Conservation (phyloP, 2,113 vertebrate genomes). For the Cyanoramphus novaezelandiae region DNA sequence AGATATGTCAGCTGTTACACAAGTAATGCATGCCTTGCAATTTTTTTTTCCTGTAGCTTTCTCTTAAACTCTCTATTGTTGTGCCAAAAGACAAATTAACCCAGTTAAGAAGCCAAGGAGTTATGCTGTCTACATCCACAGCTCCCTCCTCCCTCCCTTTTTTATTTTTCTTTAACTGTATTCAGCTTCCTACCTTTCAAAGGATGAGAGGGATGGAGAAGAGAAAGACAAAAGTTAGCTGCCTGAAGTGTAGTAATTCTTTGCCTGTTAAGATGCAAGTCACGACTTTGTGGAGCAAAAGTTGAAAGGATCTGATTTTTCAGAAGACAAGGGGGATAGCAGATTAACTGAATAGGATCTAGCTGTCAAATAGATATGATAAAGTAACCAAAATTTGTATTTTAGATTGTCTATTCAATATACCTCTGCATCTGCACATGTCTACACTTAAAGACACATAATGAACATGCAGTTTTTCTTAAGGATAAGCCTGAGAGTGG, state of each 20-base stretch:
- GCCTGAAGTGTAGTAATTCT: background rate
- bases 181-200: background rate
- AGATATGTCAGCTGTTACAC: background rate
- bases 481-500: background rate
- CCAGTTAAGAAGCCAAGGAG: background rate
- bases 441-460: background rate
- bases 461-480: background rate
- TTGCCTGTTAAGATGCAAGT: background rate
- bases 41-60: background rate
- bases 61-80: background rate
- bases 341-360: background rate
- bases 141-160: background rate
- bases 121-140: background rate
- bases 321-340: background rate
- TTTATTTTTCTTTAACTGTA: background rate
- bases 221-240: background rate
- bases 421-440: background rate
- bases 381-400: background rate
- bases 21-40: background rate
- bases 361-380: background rate
- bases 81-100: conserved; percentile 15
- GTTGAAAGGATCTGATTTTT: background rate
- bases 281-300: background rate
- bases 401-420: background rate
- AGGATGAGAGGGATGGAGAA: background rate